Conservation (phyloP, 2,113 vertebrate genomes). For the Tyto alba region DNA sequence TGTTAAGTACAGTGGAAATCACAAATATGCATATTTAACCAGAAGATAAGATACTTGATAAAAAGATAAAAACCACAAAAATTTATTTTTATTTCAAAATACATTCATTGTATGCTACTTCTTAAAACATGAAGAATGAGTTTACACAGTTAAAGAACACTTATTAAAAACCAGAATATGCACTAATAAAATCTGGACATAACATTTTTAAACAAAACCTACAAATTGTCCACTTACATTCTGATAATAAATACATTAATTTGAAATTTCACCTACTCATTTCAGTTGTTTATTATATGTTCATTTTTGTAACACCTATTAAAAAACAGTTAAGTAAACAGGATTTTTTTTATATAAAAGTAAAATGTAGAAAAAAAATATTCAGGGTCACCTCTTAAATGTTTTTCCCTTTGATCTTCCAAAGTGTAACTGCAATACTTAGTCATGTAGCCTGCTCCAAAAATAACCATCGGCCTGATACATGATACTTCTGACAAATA, state of each 20-base stretch:
- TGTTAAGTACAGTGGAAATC: not conserved
- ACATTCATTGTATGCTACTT: not conserved
- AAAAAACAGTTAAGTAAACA: not conserved
- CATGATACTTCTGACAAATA: conserved; percentile 87
- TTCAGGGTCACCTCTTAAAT: conserved; percentile 73
- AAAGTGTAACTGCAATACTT: conserved; percentile 81
- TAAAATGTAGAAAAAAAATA: conserved; percentile 37
- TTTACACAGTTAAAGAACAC: not conserved
- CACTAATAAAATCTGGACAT: not conserved
- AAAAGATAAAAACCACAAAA: not conserved
- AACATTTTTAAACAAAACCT: conserved; percentile 7
- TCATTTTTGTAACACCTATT: not conserved
- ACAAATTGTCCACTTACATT: not conserved
- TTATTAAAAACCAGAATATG: not conserved
- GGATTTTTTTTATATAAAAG: not conserved
- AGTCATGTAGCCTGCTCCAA: conserved; percentile 86
- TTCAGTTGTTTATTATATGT: conserved; percentile 10
- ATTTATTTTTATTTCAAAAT: not conserved
- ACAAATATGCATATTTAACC: not conserved
- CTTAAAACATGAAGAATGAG: not conserved
- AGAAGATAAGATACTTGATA: not conserved
- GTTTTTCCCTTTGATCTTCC: conserved; percentile 74
- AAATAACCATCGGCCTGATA: conserved; percentile 87
- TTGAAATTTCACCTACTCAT: not conserved
- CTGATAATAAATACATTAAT: not conserved